Conservation (phyloP, 2,797 vertebrate genomes). For the Arctocebus calabarensis region DNA sequence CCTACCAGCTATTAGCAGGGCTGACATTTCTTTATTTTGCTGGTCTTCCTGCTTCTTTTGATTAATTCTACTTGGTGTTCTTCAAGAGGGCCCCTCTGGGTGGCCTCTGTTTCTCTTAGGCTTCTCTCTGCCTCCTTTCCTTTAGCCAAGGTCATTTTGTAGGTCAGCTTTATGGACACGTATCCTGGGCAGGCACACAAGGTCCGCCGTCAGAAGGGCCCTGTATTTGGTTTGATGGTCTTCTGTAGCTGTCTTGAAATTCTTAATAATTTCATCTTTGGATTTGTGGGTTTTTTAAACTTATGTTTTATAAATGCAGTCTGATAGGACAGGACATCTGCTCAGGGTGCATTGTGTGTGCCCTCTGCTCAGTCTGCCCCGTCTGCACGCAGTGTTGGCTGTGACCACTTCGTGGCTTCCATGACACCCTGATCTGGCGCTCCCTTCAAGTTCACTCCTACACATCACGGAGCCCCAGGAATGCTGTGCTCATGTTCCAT, state of each 20-base stretch:
- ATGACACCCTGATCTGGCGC: neutral
- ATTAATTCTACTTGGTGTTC: neutral
- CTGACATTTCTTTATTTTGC: neutral
- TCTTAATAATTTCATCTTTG: neutral
- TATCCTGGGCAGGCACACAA: neutral
- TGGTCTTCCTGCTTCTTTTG: neutral
- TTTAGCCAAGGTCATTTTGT: neutral
- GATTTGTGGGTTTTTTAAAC: neutral
- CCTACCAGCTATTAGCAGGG: too few relatives aligned
- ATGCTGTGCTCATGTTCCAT: neutral
- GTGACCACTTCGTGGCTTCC: neutral
- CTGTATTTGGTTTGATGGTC: neutral
- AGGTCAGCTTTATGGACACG: neutral
- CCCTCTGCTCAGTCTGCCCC: neutral
- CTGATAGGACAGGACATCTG: neutral
- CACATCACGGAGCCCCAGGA: rapidly evolving
- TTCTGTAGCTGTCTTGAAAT: neutral
- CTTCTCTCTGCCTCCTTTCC: neutral
- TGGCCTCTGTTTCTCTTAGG: neutral
- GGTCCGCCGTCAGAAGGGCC: neutral
- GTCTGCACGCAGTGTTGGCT: rapidly evolving
- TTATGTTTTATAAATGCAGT: neutral
- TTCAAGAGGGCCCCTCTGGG: neutral
- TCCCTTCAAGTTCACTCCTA: neutral
- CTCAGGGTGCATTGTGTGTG: too few relatives aligned